phyloP scores from a whole-genome alignment of 2,113 vertebrate species.

The Riparia riparia region DNA sequence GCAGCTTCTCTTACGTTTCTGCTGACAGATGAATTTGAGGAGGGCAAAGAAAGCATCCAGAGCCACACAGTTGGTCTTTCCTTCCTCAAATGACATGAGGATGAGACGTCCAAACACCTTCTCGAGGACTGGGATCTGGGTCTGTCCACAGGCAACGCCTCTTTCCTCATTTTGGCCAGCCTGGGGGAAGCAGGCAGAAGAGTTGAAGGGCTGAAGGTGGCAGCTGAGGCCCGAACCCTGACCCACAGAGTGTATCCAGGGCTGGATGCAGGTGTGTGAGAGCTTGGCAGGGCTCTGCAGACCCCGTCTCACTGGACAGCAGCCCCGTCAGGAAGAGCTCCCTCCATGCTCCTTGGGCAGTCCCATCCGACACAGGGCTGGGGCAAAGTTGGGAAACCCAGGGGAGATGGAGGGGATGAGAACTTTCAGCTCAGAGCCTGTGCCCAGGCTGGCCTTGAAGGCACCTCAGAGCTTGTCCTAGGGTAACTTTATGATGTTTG shows the following conservation, averaged over 20 bases:
- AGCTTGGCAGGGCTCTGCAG: neutral
- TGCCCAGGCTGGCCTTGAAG: neutral
- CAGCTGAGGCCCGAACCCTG: neutral
- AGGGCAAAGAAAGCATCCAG: neutral
- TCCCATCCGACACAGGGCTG: neutral
- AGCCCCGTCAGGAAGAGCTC: neutral
- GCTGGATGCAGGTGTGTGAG: neutral
- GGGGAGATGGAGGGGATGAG: neutral
- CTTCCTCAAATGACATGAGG: neutral
- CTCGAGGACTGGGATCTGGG: neutral
- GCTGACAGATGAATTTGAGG: neutral
- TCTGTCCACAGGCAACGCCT: neutral
- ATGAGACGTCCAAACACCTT: neutral
- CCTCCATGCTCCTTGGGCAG: neutral
- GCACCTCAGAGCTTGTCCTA: neutral
- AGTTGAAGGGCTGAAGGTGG: neutral
- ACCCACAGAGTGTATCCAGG: neutral
- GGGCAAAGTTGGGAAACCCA: neutral
- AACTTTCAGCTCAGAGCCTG: neutral
- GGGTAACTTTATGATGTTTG: too few relatives aligned
- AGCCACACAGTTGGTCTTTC: accelerated
- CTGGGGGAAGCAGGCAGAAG: neutral
- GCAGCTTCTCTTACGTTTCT: neutral
- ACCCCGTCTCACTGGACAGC: neutral
- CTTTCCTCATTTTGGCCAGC: neutral